Evolutionary conservation across 2,797 vertebrate genomes (phyloP).

Genomic region (Poeciliopsis gracilis): DNA sequence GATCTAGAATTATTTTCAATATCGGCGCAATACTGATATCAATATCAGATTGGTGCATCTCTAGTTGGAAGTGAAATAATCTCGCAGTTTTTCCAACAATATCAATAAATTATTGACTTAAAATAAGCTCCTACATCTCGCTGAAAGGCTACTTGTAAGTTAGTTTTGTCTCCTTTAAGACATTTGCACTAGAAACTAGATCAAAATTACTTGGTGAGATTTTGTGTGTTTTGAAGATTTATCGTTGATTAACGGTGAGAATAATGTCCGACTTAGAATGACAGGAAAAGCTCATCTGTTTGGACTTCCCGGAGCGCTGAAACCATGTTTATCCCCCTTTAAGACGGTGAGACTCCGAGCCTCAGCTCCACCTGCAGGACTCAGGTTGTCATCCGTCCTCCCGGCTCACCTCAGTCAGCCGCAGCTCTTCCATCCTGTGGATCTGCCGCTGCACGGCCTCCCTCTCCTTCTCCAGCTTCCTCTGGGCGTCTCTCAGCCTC

Average conservation of each 20-base stretch:
- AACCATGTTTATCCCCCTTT: constrained; percentile 13
- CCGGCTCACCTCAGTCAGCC: constrained; percentile 68
- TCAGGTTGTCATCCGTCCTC: not conserved
- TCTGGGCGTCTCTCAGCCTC: constrained; percentile 86
- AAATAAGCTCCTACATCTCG: no score
- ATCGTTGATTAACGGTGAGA: constrained; percentile 12
- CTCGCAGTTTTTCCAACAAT: no score
- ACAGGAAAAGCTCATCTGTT: constrained; percentile 7
- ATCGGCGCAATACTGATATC: no score
- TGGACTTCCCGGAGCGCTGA: not conserved
- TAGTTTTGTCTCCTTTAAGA: no score
- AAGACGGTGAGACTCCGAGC: constrained; percentile 24
- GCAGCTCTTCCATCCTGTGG: constrained; percentile 79
- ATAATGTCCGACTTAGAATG: not conserved
- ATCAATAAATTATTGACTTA: no score
- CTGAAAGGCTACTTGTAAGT: no score
- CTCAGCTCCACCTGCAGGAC: constrained; percentile 14
- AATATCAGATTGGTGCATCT: no score
- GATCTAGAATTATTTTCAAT: no score
- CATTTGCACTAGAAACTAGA: no score
- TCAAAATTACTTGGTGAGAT: no score
- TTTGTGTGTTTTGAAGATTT: not conserved
- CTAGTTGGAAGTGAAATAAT: no score
- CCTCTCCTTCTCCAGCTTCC: constrained; percentile 88
- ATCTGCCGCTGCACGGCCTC: constrained; percentile 83